These are phyloP conservation scores for Leucania comma DNA, from an alignment of 2,888 invertebrate genomes.

Conservation along the genomic window DNA sequence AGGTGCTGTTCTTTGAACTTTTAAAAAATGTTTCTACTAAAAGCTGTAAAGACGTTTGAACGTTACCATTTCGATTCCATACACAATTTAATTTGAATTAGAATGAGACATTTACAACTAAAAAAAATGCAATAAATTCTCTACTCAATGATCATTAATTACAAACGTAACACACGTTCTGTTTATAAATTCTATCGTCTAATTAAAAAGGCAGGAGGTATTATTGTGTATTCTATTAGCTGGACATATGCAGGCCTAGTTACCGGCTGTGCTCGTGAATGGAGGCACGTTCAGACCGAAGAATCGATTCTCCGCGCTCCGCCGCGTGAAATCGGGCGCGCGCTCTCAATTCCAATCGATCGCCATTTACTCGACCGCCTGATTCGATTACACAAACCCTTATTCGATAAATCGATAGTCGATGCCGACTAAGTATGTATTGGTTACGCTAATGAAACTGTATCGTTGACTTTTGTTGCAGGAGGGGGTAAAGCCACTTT, in stretches of 20 bases:
- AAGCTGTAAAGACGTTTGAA: slow-evolving; percentile 9
- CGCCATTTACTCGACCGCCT: slow-evolving; percentile 77
- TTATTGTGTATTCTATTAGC: slow-evolving; percentile 49
- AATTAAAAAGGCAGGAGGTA: slow-evolving; percentile 52
- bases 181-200: slow-evolving; percentile 32
- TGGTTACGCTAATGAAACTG: slow-evolving; percentile 55
- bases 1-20: slow-evolving; percentile 5
- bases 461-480: slow-evolving; percentile 31
- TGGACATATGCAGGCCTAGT: slow-evolving; percentile 59
- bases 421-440: slow-evolving; percentile 57
- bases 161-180: slow-evolving; percentile 21
- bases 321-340: slow-evolving; percentile 87
- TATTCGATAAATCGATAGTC: slow-evolving; percentile 74
- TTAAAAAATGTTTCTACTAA: slow-evolving; percentile 5
- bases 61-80: slow-evolving; percentile 8
- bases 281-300: slow-evolving; percentile 74
- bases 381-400: slow-evolving; percentile 82
- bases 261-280: slow-evolving; percentile 74
- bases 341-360: slow-evolving; percentile 82
- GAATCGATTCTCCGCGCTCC: slow-evolving; percentile 86
- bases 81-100: slow-evolving; percentile 21
- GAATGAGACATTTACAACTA: slow-evolving; percentile 14
- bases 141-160: slow-evolving; percentile 34
- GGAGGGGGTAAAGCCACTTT: background rate
- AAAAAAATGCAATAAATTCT: slow-evolving; percentile 44